Conservation (phyloP, 2,797 vertebrate species). For the Poeciliopsis infans region DNA sequence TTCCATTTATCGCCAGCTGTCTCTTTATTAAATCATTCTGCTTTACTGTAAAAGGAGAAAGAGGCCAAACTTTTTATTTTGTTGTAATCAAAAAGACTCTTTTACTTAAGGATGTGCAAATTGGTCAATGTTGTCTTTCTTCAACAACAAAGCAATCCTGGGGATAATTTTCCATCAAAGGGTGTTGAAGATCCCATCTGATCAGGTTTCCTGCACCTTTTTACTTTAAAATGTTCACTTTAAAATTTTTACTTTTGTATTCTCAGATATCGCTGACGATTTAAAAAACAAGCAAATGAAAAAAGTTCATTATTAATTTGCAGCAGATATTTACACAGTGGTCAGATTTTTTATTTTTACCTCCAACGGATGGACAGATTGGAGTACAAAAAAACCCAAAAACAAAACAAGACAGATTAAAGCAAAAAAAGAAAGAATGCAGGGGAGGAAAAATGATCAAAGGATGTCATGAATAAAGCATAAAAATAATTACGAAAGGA, state of each 20-base stretch:
- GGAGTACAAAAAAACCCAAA: background rate
- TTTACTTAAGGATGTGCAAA: background rate
- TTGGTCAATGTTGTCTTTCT: background rate
- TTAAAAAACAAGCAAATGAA: background rate
- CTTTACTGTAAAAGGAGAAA: conserved; percentile 10
- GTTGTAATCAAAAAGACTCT: background rate
- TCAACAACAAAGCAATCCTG: background rate
- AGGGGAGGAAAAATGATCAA: background rate
- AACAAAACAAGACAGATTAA: background rate
- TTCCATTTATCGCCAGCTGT: background rate
- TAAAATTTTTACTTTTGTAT: too few relatives aligned
- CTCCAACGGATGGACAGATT: background rate
- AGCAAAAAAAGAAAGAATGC: background rate
- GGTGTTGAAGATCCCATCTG: background rate
- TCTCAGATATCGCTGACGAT: background rate
- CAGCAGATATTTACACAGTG: background rate
- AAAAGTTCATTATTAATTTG: background rate
- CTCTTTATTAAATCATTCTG: background rate
- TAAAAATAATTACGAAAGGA: background rate
- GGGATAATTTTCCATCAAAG: background rate
- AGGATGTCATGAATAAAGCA: background rate
- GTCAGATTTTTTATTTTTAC: background rate
- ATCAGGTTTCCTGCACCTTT: background rate
- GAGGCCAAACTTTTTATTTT: background rate
- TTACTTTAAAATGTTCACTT: too few relatives aligned